Base-by-base conservation (phyloP, 2,888 invertebrate genomes). In the Adineta ricciae region DNA sequence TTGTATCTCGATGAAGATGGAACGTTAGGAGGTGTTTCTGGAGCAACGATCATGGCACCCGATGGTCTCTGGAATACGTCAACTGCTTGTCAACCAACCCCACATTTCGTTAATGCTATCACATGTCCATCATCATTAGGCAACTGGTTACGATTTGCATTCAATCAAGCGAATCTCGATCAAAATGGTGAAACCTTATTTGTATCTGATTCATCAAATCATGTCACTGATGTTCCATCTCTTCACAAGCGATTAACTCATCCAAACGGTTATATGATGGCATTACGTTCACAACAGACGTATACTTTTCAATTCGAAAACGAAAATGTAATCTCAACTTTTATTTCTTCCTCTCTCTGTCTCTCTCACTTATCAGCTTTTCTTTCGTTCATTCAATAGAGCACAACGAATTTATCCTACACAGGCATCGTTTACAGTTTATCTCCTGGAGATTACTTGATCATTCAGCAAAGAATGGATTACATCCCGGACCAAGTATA, bases 361-460 rank as follows among this genome's bases (percentile, higher is more conserved):
- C n/a, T 24, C n/a, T 27, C 27, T 1, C n/a, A 27, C 1, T 64
- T 19, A 7, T 64, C 32, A 11, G 11, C 11, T 64, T 64, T 54
- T 11, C 14, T 14, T 27, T n/a, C n/a, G n/a, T n/a, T n/a, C n/a
- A n/a, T n/a, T n/a, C n/a, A n/a, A 16, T 64, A 54, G 3, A 87
- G 88, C 8, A 83, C 89, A 24, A 88, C 88, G 0, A 90, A 90
- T 84, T 87, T 89, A 83, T 88, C 88, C 46, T 89, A 88, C 85
- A 84, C 83, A 38, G 88, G 87, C 19, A 86, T 78, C 4, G 86
- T 88, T 84, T 87, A 88, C 52, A 87, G 87, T 27, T 87, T 89
- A 19, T 56, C 85, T 88, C 84, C 84, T 0, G 84, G 86, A 54
- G 88, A 89, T 72, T 88, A 88, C 84, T 56, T 89, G 7, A 87